Conservation (phyloP, 2,113 vertebrate genomes). For the Paradoxurus hermaphroditus region DNA sequence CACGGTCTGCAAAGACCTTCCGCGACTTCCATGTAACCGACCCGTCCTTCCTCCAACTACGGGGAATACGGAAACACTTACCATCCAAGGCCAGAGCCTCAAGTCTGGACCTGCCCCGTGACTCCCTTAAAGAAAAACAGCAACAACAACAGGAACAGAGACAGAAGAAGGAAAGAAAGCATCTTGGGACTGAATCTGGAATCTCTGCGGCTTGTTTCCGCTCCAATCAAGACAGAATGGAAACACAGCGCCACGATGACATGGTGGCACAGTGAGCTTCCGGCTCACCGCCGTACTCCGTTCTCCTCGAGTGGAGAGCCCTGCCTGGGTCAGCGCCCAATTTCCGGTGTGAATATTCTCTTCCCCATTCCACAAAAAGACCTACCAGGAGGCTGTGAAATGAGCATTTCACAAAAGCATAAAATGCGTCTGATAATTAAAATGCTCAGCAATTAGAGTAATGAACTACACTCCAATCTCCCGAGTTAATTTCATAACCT, state of each 20-base stretch:
- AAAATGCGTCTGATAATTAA: slow-evolving; percentile 56
- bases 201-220: not conserved
- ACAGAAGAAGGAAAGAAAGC: not conserved
- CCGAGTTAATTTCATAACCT: slow-evolving; percentile 68
- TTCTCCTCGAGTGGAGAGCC: not conserved
- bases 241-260: fast-evolving
- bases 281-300: fast-evolving
- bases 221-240: not conserved
- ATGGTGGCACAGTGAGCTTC: fast-evolving
- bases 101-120: too few relatives aligned
- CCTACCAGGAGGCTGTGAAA: not conserved
- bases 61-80: not conserved
- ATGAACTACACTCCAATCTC: slow-evolving; percentile 56
- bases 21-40: not conserved
- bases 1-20: not conserved
- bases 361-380: slow-evolving; percentile 48
- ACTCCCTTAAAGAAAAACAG: slow-evolving; percentile 20
- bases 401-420: slow-evolving; percentile 43
- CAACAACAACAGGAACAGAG: not conserved
- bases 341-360: not conserved
- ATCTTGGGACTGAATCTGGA: not conserved
- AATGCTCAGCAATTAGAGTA: slow-evolving; percentile 59
- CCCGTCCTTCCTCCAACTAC: not conserved
- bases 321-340: not conserved
- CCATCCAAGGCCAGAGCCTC: not conserved